Percentiles rank a stretch among this genome's conserved stretches.
These are phyloP conservation scores for Setophaga petechia DNA, from an alignment of 2,113 vertebrate genomes.

Conservation along the genomic window DNA sequence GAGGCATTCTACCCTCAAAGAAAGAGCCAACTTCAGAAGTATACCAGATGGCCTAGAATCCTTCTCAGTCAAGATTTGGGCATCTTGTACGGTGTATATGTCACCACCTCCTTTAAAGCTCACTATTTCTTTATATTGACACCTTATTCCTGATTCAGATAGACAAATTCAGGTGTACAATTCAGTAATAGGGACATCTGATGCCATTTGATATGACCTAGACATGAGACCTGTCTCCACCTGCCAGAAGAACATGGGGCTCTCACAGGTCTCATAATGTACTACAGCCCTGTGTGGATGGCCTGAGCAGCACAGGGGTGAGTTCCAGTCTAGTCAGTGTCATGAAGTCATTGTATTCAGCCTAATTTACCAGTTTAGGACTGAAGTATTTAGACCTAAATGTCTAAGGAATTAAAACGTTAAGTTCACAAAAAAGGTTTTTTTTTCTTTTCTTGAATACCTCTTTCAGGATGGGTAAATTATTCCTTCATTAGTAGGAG, in stretches of 20 bases:
- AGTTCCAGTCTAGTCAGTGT: not conserved
- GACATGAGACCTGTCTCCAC: not conserved
- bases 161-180: not conserved
- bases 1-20: not conserved
- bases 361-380: not conserved
- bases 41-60: not conserved
- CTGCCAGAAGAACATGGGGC: not conserved
- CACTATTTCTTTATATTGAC: not conserved
- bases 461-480: not conserved
- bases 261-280: not conserved
- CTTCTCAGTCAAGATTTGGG: not conserved
- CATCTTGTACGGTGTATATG: accelerated
- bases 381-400: not conserved
- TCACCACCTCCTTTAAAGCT: not conserved
- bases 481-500: not conserved
- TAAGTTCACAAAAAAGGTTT: not conserved
- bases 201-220: not conserved
- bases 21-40: not conserved
- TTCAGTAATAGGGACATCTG: not conserved
- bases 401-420: not conserved
- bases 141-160: not conserved
- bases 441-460: not conserved
- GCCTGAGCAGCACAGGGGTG: not conserved
- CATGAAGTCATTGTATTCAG: not conserved
- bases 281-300: not conserved